Evolutionary conservation across 2,113 vertebrate genomes (phyloP).

Genomic region (Cryptotis parvus): DNA sequence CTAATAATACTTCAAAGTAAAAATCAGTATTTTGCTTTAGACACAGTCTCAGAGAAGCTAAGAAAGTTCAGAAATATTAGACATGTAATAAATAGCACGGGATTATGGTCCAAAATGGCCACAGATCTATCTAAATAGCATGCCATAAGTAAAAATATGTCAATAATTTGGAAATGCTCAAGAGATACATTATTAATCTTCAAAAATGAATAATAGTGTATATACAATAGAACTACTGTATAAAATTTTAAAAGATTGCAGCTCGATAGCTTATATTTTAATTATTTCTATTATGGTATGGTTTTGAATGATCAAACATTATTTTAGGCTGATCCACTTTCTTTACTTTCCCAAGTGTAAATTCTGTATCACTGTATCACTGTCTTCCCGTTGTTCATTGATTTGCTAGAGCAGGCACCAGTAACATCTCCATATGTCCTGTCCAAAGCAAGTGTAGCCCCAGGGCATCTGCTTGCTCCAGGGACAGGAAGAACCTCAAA

Average conservation of each 20-base stretch:
- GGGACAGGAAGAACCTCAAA: too few species aligned
- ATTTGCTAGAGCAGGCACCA: too few species aligned
- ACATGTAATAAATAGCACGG: neutral
- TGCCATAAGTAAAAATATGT: neutral
- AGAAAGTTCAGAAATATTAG: neutral
- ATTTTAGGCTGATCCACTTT: conserved; percentile 32
- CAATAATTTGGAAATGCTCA: neutral
- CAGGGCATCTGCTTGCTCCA: too few species aligned
- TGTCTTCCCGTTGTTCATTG: too few species aligned
- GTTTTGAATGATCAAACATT: conserved; percentile 25
- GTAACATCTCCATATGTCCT: too few species aligned
- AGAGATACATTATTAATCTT: neutral
- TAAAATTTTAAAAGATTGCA: conserved; percentile 5
- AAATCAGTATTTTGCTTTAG: conserved; percentile 14
- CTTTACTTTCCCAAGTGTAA: neutral
- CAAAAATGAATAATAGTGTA: neutral
- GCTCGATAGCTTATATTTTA: neutral
- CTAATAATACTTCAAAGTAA: neutral
- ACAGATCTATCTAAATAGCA: neutral
- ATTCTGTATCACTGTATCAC: too few species aligned
- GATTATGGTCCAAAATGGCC: neutral
- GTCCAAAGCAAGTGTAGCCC: too few species aligned
- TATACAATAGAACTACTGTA: neutral
- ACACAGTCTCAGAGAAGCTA: neutral
- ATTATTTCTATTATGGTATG: conserved; percentile 50